A percentile compares a stretch with the other conserved stretches of the same genome.
Conservation (phyloP, 2,888 invertebrate genomes). For the Pantelozetes paolii region DNA sequence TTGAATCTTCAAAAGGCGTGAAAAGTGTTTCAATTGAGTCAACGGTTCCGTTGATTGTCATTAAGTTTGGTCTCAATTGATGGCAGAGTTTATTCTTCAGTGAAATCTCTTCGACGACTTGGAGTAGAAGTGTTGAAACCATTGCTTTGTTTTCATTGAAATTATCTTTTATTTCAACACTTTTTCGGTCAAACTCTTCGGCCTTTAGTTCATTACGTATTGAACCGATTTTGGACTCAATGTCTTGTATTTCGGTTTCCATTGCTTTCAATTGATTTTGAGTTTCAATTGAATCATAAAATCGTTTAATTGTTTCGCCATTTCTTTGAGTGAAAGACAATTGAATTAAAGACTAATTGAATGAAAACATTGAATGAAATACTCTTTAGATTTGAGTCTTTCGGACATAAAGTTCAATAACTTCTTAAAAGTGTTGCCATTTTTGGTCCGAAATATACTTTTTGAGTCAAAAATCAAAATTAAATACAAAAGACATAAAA, state of each 20-base stretch:
- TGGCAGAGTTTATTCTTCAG: constrained; percentile 27
- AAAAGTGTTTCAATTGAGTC: background rate
- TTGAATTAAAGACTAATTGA: background rate
- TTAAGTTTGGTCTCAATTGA: constrained; percentile 5
- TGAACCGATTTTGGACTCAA: background rate
- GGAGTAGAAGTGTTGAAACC: background rate
- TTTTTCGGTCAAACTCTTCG: background rate
- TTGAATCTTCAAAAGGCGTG: background rate
- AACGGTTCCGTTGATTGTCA: constrained; percentile 1
- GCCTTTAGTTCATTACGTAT: background rate
- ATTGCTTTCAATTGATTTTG: background rate
- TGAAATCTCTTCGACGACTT: constrained; percentile 1
- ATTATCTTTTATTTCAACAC: background rate
- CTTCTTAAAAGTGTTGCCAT: constrained; percentile 9
- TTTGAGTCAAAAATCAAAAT: background rate
- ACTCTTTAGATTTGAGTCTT: constrained; percentile 24
- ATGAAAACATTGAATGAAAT: background rate
- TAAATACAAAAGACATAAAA: background rate
- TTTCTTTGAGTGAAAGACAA: background rate
- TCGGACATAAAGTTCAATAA: constrained; percentile 6
- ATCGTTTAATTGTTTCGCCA: constrained; percentile 19
- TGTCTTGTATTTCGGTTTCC: background rate
- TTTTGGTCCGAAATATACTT: constrained; percentile 13
- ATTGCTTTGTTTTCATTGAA: background rate
- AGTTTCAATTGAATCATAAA: background rate